phyloP scores from a whole-genome alignment of 1,140 invertebrate genomes.

The Zaprionus ghesquierei region DNA sequence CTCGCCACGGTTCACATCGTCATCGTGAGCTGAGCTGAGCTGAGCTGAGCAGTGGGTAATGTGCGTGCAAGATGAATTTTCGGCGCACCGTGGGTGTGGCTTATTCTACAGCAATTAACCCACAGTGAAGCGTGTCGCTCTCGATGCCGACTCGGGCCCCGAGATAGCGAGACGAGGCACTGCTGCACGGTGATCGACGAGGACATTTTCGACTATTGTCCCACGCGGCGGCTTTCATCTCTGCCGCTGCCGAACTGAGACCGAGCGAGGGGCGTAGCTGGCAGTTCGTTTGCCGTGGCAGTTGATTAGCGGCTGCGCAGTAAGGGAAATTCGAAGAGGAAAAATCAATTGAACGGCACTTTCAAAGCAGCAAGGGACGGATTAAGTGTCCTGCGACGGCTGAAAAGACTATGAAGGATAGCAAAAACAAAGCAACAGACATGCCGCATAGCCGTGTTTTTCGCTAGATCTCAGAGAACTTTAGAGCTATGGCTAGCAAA shows the following conservation, averaged over 20 bases:
- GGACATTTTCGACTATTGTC: slow-evolving; percentile 64
- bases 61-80: slow-evolving; percentile 76
- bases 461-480: too few species aligned
- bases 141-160: not conserved
- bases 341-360: slow-evolving; percentile 1
- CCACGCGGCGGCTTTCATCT: slow-evolving; percentile 51
- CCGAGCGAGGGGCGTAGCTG: slow-evolving; percentile 27
- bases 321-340: slow-evolving; percentile 26
- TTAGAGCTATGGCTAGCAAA: too few species aligned
- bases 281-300: slow-evolving; percentile 37
- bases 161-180: not conserved
- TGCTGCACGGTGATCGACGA: slow-evolving; percentile 57
- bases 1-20: not conserved
- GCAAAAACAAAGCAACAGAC: too few species aligned
- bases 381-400: not conserved
- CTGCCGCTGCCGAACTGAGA: slow-evolving; percentile 24
- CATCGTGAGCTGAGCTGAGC: too few species aligned
- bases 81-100: slow-evolving; percentile 68
- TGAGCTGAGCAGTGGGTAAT: too few species aligned
- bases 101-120: slow-evolving; percentile 79
- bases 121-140: slow-evolving; percentile 69
- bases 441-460: too few species aligned
- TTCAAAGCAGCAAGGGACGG: not conserved
- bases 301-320: slow-evolving; percentile 50
- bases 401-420: too few species aligned